Evolutionary conservation across 35 echinoderm and acorn worm genomes (phyloP), one percentile per base, ranked within the genome.

Genomic region (Stichopus chloronotus): DNA sequence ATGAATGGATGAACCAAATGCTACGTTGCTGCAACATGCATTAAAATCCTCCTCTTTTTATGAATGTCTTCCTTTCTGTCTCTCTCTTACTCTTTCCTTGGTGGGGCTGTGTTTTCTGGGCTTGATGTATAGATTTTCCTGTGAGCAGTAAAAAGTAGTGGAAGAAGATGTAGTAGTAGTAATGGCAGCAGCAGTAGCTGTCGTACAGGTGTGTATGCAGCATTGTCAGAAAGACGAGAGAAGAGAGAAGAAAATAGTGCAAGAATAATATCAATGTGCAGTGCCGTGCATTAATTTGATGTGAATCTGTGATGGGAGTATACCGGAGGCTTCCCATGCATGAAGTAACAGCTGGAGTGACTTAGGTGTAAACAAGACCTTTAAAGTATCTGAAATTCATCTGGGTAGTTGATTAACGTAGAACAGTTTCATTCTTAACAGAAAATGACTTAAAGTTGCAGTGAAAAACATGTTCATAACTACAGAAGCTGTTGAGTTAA

Each of bases 1-100:
- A 85, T 85, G 82, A 85, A 85, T 85, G 82, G 57, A 85, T 57
- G 54, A 85, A 85, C 52, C 82, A 21, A 82, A 58, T 85, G 82
- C 55, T 74, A 74, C 69, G 52, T 57, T 58, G 82, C 82, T 58
- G 82, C 82, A 11, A 85, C 82, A 85, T 85, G 55, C 55, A 85
- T 85, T 85, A 85, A 58, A 55, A 58, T 8, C 16, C 82, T 9
- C 21, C 54, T 21, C 17, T 85, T 85, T 85, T 85, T 85, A 74
- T 74, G 69, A 74, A 74, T 74, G 69, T n/a, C 69, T n/a, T 14
- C 22, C 22, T 74, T 74, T 65, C 22, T 22, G 19, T n/a, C 22
- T n/a, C 22, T n/a, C 22, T 43, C 30, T 43, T 43, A 7, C 22
- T 21, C 6, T 6, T 74, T 74, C 22, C 69, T 74, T 74, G 69